A percentile compares a stretch with the other conserved stretches of the same genome.
These are phyloP conservation scores for Drosophila repletoides DNA, from an alignment of 1,140 invertebrate genomes.

Conservation along the genomic window DNA sequence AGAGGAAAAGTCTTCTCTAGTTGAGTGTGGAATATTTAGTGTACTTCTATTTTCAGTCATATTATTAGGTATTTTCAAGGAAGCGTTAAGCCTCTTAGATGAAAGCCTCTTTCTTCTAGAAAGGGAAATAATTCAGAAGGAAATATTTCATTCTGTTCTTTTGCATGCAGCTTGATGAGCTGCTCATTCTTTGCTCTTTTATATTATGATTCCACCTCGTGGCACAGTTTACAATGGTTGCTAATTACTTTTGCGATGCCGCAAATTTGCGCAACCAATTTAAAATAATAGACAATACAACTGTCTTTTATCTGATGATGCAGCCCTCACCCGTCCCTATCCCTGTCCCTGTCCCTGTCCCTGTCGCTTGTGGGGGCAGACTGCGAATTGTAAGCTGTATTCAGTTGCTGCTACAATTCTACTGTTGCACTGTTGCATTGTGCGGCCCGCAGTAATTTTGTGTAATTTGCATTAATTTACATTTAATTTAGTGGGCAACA, in stretches of 20 bases:
- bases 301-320: constrained; percentile 66
- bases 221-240: constrained; percentile 57
- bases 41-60: too few species aligned
- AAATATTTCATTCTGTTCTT: background rate
- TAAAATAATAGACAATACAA: constrained; percentile 76
- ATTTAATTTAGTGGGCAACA: constrained; percentile 62
- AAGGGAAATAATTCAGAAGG: too few species aligned
- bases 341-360: too few species aligned
- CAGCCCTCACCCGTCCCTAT: too few species aligned
- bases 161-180: background rate
- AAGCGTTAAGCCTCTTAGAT: too few species aligned
- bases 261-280: constrained; percentile 76
- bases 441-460: constrained; percentile 60
- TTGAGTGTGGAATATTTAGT: too few species aligned
- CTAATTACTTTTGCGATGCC: constrained; percentile 74
- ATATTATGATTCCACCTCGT: constrained; percentile 14
- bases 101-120: too few species aligned
- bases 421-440: constrained; percentile 47
- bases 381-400: constrained; percentile 20
- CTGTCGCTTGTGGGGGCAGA: constrained; percentile 16
- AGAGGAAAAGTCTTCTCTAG: too few species aligned
- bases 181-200: constrained; percentile 1
- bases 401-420: constrained; percentile 8
- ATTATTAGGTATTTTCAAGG: too few species aligned
- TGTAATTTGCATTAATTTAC: constrained; percentile 79